Percentiles rank a stretch among this genome's conserved stretches.
Evolutionary conservation across 2,888 invertebrate species (phyloP).

Genomic region (Pristionchus maxplancki): DNA sequence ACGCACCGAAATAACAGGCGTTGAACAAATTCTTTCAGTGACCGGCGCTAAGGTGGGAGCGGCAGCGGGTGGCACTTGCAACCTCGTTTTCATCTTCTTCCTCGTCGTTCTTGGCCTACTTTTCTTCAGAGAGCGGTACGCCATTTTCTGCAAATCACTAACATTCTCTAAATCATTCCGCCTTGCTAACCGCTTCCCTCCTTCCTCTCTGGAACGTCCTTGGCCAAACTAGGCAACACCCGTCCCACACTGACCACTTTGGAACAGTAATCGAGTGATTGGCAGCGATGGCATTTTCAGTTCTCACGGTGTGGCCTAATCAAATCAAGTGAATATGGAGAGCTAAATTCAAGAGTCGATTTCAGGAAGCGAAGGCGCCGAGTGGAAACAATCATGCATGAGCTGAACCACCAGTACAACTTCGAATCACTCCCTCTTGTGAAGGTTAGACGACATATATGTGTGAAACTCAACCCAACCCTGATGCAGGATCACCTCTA

Average conservation of each 20-base stretch:
- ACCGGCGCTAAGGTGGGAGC: slow-evolving; percentile 31
- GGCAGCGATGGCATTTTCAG: background rate
- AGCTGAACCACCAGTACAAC: background rate
- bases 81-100: slow-evolving; percentile 33
- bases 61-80: slow-evolving; percentile 37
- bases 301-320: slow-evolving; percentile 3
- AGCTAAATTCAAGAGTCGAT: background rate
- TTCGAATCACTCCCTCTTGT: slow-evolving; percentile 34
- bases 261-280: background rate
- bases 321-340: background rate
- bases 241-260: background rate
- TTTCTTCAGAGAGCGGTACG: slow-evolving; percentile 40
- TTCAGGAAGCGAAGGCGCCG: slow-evolving; percentile 2
- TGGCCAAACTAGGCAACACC: slow-evolving; percentile 27
- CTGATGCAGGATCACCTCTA: background rate
- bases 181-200: background rate
- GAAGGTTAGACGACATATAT: background rate
- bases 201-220: slow-evolving; percentile 22
- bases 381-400: background rate
- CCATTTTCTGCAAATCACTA: background rate
- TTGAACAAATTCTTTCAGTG: background rate
- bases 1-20: background rate
- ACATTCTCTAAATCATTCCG: background rate
- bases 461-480: background rate
- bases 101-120: slow-evolving; percentile 37